These are phyloP conservation scores for Eupeodes corollae DNA, from an alignment of 1,140 invertebrate species.

Conservation along the genomic window DNA sequence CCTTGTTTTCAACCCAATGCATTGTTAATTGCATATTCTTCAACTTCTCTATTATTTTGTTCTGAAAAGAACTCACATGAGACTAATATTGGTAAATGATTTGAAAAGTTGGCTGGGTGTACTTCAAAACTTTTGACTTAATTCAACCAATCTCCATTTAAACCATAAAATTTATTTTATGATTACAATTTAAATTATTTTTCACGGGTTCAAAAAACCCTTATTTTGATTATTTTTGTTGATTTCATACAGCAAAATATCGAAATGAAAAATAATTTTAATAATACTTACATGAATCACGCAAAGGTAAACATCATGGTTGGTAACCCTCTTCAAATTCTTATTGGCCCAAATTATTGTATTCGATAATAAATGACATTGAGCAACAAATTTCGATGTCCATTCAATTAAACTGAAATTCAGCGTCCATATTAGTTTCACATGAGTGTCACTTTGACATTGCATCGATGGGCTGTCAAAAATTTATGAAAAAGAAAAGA, in stretches of 20 bases:
- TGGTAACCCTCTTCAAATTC: constrained; percentile 25
- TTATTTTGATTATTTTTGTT: not conserved
- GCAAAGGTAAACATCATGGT: constrained; percentile 31
- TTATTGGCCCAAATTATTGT: constrained; percentile 33
- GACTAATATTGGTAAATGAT: too few species aligned
- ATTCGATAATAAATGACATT: constrained; percentile 32
- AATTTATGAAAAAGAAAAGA: constrained; percentile 5
- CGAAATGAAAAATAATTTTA: constrained; percentile 5
- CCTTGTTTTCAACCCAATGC: too few species aligned
- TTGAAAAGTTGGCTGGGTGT: too few species aligned
- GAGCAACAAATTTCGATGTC: constrained; percentile 36
- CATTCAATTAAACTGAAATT: constrained; percentile 39
- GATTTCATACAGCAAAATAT: constrained; percentile 10
- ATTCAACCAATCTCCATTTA: too few species aligned
- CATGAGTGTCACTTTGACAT: constrained; percentile 22
- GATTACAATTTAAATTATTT: too few species aligned
- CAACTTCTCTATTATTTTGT: too few species aligned
- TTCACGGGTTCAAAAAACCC: not conserved
- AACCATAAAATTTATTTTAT: too few species aligned
- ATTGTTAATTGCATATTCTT: too few species aligned
- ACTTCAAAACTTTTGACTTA: too few species aligned
- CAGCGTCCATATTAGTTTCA: constrained; percentile 30
- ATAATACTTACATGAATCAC: constrained; percentile 33
- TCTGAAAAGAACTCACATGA: too few species aligned
- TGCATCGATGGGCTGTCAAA: constrained; percentile 17